Conservation (phyloP, 2,113 vertebrate species). For the Ictalurus furcatus region DNA sequence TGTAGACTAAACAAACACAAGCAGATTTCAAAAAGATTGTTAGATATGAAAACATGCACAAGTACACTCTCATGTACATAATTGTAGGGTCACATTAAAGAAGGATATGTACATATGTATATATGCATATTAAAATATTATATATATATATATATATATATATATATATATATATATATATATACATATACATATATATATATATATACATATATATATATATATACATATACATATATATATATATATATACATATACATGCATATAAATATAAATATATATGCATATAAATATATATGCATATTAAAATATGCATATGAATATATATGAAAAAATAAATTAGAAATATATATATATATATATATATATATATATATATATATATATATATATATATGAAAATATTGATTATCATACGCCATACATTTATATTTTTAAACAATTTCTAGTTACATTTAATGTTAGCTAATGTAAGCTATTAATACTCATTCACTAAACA, state of each 20-base stretch:
- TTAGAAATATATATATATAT: no score
- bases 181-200: no score
- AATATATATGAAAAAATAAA: no score
- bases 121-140: no score
- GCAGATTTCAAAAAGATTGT: not conserved
- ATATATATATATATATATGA: not conserved
- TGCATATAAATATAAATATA: no score
- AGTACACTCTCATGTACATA: not conserved
- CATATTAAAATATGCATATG: no score
- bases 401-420: not conserved
- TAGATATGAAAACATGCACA: not conserved
- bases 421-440: not conserved
- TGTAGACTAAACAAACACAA: slow-evolving; percentile 76
- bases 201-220: not conserved
- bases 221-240: no score
- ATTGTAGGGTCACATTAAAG: not conserved
- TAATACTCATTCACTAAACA: not conserved
- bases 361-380: no score
- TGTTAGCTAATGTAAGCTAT: not conserved
- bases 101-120: not conserved
- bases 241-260: not conserved
- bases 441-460: not conserved
- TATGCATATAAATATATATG: not conserved
- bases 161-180: no score
- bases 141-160: no score